Base-by-base conservation (phyloP, 2,888 invertebrate species). In the Lomographa bimaculata region DNA sequence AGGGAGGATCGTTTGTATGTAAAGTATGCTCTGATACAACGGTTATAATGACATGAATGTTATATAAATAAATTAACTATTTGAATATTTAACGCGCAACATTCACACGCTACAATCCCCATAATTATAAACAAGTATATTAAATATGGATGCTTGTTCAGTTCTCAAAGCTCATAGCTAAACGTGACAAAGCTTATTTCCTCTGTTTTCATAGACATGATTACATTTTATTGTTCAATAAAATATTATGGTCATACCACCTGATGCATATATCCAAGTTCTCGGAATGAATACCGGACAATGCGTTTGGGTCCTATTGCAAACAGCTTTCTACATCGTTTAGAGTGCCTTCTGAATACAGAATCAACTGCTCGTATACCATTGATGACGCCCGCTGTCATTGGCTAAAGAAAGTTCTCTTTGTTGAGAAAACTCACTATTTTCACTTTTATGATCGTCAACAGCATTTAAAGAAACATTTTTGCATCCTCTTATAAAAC, bases 271-370 rank as follows among this genome's bases (percentile, higher is more conserved):
- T 74, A 71, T 74, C 71, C 58, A 57, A 69, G 66, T 87, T 87
- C 87, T 80, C 76, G 77, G 87, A 87, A 89, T 82, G 80, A 86
- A 85, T 80, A 84, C 76, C 71, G 78, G 77, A 85, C 86, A 86
- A 85, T 77, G 73, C 73, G 77, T 78, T 74, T 73, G 72, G 2
- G 14, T 71, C 70, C 77, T 85, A 84, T 85, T 83, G 78, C 84
- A 84, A 87, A 85, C 79, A 71, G 86, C 87, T 89, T 89, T 89
- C 89, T 87, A 87, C 82, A 74, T 67, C 32, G 36, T 26, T 8
- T 2, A 61, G 61, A 53, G 50, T 71, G 72, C 73, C 55, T 57
- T 55, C 61, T 53, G 84, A 84, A 86, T 86, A 84, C 78, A 67
- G 61, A 83, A 71, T 74, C 64, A 61, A 40, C 36, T 30, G 62